phyloP scores from a whole-genome alignment of 2,113 vertebrate genomes.

The Scatophagus argus region DNA sequence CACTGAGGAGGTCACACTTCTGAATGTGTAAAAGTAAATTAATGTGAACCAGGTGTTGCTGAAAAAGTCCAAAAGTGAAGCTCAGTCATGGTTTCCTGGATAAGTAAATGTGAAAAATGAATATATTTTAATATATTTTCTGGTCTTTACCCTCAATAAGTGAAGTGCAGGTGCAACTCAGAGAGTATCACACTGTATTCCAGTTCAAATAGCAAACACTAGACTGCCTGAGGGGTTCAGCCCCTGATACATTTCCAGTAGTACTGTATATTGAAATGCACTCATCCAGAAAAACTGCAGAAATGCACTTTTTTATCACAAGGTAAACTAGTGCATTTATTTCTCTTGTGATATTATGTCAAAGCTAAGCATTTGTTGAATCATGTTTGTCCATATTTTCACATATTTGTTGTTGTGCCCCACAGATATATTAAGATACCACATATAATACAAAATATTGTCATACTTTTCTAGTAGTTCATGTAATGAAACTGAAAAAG shows the following conservation, averaged over 20 bases:
- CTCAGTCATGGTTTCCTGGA: constrained; percentile 8
- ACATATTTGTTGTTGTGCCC: neutral
- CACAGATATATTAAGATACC: too few relatives aligned
- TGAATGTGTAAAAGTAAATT: neutral
- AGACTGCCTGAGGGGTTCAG: neutral
- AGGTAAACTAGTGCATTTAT: neutral
- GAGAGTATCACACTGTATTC: constrained; percentile 3
- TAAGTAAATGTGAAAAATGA: constrained; percentile 5
- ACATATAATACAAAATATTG: too few relatives aligned
- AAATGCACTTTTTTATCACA: neutral
- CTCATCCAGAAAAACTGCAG: neutral
- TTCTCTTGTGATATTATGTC: neutral
- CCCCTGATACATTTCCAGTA: neutral
- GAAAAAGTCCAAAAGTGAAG: neutral
- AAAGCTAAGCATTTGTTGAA: neutral
- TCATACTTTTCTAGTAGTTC: too few relatives aligned
- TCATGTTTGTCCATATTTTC: neutral
- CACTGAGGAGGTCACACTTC: neutral
- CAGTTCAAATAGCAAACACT: constrained; percentile 16
- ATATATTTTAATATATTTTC: constrained; percentile 29
- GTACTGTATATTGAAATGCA: neutral
- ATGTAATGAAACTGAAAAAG: too few relatives aligned
- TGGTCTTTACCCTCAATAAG: constrained; percentile 26
- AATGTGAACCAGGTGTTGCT: neutral
- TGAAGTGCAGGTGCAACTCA: constrained; percentile 1